Conservation (phyloP, 2,888 invertebrate species). For the Plagodis dolabraria region DNA sequence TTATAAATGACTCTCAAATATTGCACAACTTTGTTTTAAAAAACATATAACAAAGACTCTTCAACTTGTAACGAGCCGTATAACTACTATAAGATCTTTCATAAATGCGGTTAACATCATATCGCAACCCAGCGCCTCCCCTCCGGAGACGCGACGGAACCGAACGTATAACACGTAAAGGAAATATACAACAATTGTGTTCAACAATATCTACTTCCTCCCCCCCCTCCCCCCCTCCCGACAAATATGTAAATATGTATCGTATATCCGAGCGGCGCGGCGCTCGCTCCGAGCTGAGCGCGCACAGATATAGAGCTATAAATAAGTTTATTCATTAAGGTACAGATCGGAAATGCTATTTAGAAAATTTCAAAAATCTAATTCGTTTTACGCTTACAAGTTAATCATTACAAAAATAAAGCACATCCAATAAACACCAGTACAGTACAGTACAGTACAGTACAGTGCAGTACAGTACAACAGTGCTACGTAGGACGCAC, state of each 20-base stretch:
- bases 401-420: slow-evolving; percentile 37
- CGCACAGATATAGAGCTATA: slow-evolving; percentile 17
- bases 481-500: background rate
- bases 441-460: background rate
- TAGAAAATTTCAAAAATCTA: slow-evolving; percentile 37
- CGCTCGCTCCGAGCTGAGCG: slow-evolving; percentile 6
- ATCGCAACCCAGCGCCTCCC: background rate
- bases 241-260: slow-evolving; percentile 14
- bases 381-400: slow-evolving; percentile 38
- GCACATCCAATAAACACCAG: slow-evolving; percentile 22
- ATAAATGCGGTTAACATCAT: slow-evolving; percentile 33
- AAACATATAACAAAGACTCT: slow-evolving; percentile 27
- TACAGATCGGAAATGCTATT: slow-evolving; percentile 38
- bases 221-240: too few species aligned
- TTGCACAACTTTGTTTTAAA: slow-evolving; percentile 32
- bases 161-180: slow-evolving; percentile 24
- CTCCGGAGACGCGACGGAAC: slow-evolving; percentile 1
- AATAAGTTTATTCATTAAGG: slow-evolving; percentile 28
- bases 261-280: slow-evolving; percentile 1
- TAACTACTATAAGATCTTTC: slow-evolving; percentile 25
- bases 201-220: slow-evolving; percentile 7
- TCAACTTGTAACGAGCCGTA: slow-evolving; percentile 18
- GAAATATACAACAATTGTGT: slow-evolving; percentile 1
- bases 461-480: too few species aligned
- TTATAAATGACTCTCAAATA: slow-evolving; percentile 38